Evolutionary conservation across 2,888 invertebrate species (phyloP), one percentile per base, ranked within the genome.

Genomic region (Odontomyia ornata): DNA sequence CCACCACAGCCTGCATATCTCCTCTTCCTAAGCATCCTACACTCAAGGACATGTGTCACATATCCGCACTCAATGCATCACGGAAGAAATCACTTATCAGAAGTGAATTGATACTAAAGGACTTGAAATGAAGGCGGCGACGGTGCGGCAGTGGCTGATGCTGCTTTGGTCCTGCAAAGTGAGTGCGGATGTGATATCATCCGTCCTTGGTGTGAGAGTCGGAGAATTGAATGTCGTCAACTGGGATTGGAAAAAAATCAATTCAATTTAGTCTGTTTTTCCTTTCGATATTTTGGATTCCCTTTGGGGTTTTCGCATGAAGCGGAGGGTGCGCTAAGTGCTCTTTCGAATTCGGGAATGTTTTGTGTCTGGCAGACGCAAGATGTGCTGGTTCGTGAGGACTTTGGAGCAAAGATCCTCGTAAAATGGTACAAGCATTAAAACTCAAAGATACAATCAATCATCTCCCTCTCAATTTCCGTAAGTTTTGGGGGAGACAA

Each of bases 11-110:
- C 36, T 28, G 18, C 36, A 30, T 36, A 15, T 36, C 25, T n/a
- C 13, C 5, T 13, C 21, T 36, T 46, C 52, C 27, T 27, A 52
- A 28, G 30, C n/a, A 30, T 56, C 72, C 36, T 72, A 56, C 69
- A 69, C 30, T 28, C 30, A 72, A 73, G 57, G 57, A 57, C 73
- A 30, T 36, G 57, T 73, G 60, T 57, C 30, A 60, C 27, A 72
- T 28, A 73, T 73, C 73, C 73, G 73, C 43, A 57, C 73, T 43
- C 57, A 73, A 73, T 73, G 73, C 73, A 73, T 36, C 57, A 73
- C 73, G 73, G 73, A 73, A 73, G 73, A 73, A 73, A 73, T 73
- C 73, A 73, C 73, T 73, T 73, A 73, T 43, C 57, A 43, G 23
- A 36, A 73, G 73, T 57, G 36, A 73, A 73, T 52, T 60, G 60